Conservation (phyloP, 2,888 invertebrate genomes). For the Tachina grossa region DNA sequence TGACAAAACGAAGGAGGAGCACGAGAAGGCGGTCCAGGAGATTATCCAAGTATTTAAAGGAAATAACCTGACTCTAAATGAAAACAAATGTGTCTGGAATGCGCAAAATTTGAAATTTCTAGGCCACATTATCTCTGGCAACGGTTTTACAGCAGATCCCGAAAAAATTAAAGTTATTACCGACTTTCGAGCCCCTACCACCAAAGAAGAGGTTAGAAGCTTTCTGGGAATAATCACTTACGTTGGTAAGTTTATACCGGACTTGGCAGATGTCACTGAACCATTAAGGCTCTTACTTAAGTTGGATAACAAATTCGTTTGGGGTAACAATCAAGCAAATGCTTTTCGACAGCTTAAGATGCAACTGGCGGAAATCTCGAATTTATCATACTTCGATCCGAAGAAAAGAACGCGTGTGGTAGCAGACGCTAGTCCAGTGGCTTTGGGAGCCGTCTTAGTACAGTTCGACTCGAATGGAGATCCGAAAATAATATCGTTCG, state of each 20-base stretch:
- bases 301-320: neutral
- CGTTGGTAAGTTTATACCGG: slow-evolving; percentile 29
- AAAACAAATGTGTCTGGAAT: slow-evolving; percentile 74
- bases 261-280: slow-evolving; percentile 53
- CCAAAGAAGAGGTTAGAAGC: slow-evolving; percentile 76
- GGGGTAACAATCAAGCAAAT: neutral
- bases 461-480: slow-evolving; percentile 26
- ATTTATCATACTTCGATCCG: too few relatives aligned
- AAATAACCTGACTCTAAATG: slow-evolving; percentile 69
- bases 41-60: neutral
- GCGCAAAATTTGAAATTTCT: slow-evolving; percentile 22
- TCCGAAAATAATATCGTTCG: slow-evolving; percentile 44
- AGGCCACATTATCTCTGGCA: slow-evolving; percentile 59
- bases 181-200: slow-evolving; percentile 73
- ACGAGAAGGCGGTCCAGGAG: slow-evolving; percentile 73
- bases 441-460: neutral
- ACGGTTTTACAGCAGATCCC: slow-evolving; percentile 69
- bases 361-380: neutral
- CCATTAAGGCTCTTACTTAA: slow-evolving; percentile 51
- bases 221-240: neutral
- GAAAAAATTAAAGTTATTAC: slow-evolving; percentile 69
- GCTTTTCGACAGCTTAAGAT: neutral
- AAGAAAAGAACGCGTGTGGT: neutral
- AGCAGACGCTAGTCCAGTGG: too few relatives aligned
- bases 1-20: slow-evolving; percentile 73